phyloP scores from a whole-genome alignment of 2,113 vertebrate species.

The Bambusicola thoracicus region DNA sequence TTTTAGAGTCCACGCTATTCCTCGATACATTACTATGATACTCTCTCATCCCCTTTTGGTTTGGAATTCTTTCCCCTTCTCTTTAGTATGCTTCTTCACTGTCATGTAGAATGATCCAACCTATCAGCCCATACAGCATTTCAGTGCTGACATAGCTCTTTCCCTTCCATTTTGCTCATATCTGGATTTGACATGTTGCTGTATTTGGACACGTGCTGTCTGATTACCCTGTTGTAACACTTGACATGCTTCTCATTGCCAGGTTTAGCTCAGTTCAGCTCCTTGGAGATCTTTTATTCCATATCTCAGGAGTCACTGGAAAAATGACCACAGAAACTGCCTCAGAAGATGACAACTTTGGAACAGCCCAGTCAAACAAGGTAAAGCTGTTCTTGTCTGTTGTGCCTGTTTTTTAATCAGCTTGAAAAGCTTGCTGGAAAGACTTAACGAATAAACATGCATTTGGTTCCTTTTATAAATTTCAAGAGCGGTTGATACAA shows the following conservation, averaged over 20 bases:
- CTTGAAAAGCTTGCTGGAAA: background rate
- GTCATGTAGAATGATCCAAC: background rate
- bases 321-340: constrained; percentile 99
- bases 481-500: background rate
- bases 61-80: background rate
- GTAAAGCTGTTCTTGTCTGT: constrained; percentile 63
- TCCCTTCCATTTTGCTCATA: background rate
- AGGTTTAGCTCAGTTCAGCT: constrained; percentile 99
- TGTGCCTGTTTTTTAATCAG: background rate
- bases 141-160: background rate
- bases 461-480: background rate
- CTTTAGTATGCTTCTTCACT: background rate
- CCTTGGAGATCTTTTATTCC: constrained; percentile 96
- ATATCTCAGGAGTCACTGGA: constrained; percentile 97
- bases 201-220: background rate
- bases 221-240: background rate
- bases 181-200: background rate
- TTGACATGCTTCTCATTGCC: background rate
- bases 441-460: rapidly evolving
- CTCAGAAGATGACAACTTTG: constrained; percentile 98
- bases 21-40: background rate
- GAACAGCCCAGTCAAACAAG: constrained; percentile 96
- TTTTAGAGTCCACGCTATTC: background rate
- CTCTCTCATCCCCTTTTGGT: background rate
- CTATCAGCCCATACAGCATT: background rate